Conservation (phyloP, 1,140 invertebrate species). For the Drosophila insularis region DNA sequence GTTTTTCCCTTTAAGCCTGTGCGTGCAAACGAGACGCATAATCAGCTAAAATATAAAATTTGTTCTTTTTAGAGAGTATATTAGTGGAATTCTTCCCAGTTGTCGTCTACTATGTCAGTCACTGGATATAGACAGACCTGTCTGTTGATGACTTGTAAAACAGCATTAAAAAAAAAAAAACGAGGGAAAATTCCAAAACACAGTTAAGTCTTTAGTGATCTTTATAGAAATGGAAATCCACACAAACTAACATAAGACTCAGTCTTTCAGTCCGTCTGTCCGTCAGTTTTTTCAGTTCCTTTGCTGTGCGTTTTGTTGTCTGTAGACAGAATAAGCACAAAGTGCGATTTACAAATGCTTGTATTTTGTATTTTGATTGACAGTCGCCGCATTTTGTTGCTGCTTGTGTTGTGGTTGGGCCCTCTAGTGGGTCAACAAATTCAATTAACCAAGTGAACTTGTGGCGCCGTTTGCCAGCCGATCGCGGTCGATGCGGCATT, state of each 20-base stretch:
- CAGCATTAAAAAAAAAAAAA: not conserved
- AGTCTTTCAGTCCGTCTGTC: constrained; percentile 23
- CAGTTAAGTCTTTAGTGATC: constrained; percentile 19
- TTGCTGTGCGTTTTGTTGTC: not conserved
- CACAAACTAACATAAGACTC: constrained; percentile 22
- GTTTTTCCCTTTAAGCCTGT: too few species aligned
- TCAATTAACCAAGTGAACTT: constrained; percentile 78
- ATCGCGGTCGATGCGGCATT: constrained; percentile 19
- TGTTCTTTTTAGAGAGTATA: too few species aligned
- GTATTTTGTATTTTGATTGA: constrained; percentile 53
- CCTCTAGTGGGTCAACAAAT: constrained; percentile 72
- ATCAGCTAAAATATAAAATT: too few species aligned
- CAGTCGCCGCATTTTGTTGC: constrained; percentile 32
- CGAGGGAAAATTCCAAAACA: constrained; percentile 27
- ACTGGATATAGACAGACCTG: not conserved
- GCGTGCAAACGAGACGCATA: too few species aligned
- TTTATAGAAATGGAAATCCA: constrained; percentile 62
- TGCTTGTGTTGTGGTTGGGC: constrained; percentile 25
- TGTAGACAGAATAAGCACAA: constrained; percentile 37
- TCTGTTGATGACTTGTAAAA: not conserved
- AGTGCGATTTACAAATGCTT: constrained; percentile 49
- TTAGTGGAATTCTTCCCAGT: too few species aligned
- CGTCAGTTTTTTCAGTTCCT: not conserved
- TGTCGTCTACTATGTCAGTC: too few species aligned
- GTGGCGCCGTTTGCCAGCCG: constrained; percentile 49